phyloP scores from a whole-genome alignment of 2,888 invertebrate species.

The Laothoe populi region DNA sequence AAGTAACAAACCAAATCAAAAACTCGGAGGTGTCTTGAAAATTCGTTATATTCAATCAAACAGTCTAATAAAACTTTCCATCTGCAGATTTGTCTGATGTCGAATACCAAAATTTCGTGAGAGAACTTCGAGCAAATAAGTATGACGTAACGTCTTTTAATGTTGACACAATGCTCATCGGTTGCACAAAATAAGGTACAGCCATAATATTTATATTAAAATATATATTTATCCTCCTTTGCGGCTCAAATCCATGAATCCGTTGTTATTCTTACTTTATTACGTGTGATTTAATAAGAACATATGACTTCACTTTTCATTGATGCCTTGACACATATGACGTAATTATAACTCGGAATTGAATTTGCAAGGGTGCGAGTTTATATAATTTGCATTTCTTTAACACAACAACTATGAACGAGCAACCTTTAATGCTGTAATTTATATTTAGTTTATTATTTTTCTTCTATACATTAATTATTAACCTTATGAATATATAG shows the following conservation, averaged over 20 bases:
- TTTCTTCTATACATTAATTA: too few species aligned
- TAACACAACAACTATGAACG: not conserved
- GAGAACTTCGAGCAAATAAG: too few species aligned
- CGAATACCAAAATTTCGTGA: too few species aligned
- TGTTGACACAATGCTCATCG: not conserved
- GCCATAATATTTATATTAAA: not conserved
- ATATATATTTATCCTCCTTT: not conserved
- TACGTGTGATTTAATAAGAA: not conserved
- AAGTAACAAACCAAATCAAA: too few species aligned
- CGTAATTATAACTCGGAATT: not conserved
- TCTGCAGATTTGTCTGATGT: too few species aligned
- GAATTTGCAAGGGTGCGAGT: not conserved
- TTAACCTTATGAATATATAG: too few species aligned
- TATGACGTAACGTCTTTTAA: too few species aligned
- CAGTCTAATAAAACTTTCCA: too few species aligned
- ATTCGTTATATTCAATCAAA: too few species aligned
- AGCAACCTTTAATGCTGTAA: not conserved
- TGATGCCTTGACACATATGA: slow-evolving; percentile 7
- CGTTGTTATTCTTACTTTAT: not conserved
- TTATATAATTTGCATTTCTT: not conserved
- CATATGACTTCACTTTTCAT: not conserved
- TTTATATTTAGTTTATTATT: too few species aligned
- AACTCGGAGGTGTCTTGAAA: too few species aligned
- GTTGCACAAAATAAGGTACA: not conserved
- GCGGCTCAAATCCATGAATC: slow-evolving; percentile 1